These are phyloP conservation scores for Scaptomyza graminum DNA, from an alignment of 1,140 invertebrate genomes.

Conservation along the genomic window DNA sequence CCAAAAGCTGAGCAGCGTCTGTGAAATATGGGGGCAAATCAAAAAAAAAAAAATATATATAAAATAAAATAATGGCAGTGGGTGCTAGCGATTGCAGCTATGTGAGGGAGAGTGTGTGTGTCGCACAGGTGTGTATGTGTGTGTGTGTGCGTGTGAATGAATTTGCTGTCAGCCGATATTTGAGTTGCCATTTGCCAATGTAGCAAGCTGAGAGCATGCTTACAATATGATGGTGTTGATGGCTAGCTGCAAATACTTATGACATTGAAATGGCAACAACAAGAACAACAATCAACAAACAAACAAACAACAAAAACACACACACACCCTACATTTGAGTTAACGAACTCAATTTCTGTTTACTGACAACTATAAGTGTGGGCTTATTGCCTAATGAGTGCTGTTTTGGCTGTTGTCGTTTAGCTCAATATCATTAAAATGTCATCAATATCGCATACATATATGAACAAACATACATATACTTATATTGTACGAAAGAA, in stretches of 20 bases:
- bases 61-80: conserved; percentile 41
- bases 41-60: conserved; percentile 66
- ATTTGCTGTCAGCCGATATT: conserved; percentile 42
- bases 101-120: conserved; percentile 1
- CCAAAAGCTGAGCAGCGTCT: conserved; percentile 25
- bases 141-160: background rate
- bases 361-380: conserved; percentile 24
- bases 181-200: conserved; percentile 46
- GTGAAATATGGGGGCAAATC: conserved; percentile 70
- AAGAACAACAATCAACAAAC: background rate
- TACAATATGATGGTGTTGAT: conserved; percentile 34
- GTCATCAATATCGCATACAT: conserved; percentile 27
- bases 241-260: conserved; percentile 26
- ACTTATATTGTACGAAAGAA: background rate
- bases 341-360: conserved; percentile 38
- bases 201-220: conserved; percentile 33
- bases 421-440: conserved; percentile 35
- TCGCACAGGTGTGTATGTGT: background rate
- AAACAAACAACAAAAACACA: too few relatives aligned
- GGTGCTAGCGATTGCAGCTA: conserved; percentile 20
- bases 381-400: conserved; percentile 40
- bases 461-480: background rate
- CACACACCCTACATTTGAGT: background rate
- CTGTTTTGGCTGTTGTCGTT: conserved; percentile 37
- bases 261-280: conserved; percentile 25